Evolutionary conservation across 2,113 vertebrate species (phyloP), one percentile per base, ranked within the genome.

Genomic region (Phoenicopterus ruber): DNA sequence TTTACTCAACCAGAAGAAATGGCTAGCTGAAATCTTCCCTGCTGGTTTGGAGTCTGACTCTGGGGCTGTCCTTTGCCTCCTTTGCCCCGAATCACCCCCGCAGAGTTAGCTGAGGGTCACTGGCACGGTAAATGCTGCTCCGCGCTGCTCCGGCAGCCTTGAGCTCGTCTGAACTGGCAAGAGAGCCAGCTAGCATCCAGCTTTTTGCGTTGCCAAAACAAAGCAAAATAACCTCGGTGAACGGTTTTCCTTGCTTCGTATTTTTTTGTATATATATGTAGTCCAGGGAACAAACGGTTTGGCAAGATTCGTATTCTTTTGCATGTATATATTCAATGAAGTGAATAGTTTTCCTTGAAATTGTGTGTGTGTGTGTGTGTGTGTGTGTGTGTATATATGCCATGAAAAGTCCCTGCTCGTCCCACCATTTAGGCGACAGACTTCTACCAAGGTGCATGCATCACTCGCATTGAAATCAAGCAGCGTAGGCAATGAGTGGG

Each of bases 171-270:
- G 73, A 70, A 80, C 96, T 29, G 31, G 73, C 66, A 62, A 6
- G 36, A 79, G 57, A 72, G 54, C 47, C 78, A 90, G 81, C 61
- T 22, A 82, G 62, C 49, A 65, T 8, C 31, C 57, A 79, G 84
- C 9, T 61, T 14, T 29, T 11, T 36, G 46, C 94, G 93, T 96
- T 96, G 84, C 71, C 87, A 88, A 93, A 96, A 91, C 92, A 97
- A 93, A 94, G 34, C 16, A 71, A 90, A 96, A 76, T 44, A 95
- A 79, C 69, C 82, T 31, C 73, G 79, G 69, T 24, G 61, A 94
- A 65, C 0, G 0, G 47, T 49, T 90, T 96, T 67, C 89, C 49
- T 47, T 22, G 44, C 42, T 81, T 57, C 19, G 4, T 70, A 46
- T 59, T 93, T 86, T 44, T 77, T 19, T 6, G 2, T 38, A 46